Percentiles rank a stretch among this genome's conserved stretches.
Evolutionary conservation across 2,113 vertebrate genomes (phyloP).

Genomic region (Crocuta crocuta): DNA sequence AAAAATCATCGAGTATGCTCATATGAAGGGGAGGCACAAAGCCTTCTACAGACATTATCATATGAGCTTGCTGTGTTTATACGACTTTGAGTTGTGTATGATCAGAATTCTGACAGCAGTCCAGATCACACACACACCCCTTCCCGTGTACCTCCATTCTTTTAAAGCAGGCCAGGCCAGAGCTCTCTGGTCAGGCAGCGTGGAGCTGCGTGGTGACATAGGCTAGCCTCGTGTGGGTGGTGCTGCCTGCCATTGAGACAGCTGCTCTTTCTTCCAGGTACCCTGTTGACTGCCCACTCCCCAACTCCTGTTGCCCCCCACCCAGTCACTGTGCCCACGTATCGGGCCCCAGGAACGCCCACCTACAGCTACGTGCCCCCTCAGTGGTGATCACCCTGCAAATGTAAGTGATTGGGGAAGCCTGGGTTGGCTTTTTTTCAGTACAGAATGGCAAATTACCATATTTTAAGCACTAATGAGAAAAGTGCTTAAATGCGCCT

Average conservation of each 20-base stretch:
- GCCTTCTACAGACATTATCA: neutral
- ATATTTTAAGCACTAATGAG: neutral
- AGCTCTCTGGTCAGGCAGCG: neutral
- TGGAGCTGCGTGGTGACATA: neutral
- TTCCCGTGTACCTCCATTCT: neutral
- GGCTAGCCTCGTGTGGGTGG: neutral
- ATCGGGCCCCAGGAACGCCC: slow-evolving; percentile 95
- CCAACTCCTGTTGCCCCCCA: slow-evolving; percentile 95
- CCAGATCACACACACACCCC: neutral
- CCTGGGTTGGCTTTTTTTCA: neutral
- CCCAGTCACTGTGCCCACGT: slow-evolving; percentile 96
- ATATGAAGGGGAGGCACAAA: neutral
- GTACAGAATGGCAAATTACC: neutral
- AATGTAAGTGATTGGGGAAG: slow-evolving; percentile 85
- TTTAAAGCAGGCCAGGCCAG: neutral
- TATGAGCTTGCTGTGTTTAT: neutral
- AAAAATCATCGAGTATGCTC: neutral
- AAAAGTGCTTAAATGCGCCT: neutral
- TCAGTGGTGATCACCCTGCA: slow-evolving; percentile 95
- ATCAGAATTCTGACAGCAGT: neutral
- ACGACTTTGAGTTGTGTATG: neutral
- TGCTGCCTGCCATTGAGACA: neutral
- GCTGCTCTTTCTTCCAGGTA: slow-evolving; percentile 84
- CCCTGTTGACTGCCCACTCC: slow-evolving; percentile 97
- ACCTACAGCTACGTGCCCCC: slow-evolving; percentile 99